Evolutionary conservation across 2,888 invertebrate genomes (phyloP), one percentile per base, ranked within the genome.

Genomic region (Nysson spinosus): DNA sequence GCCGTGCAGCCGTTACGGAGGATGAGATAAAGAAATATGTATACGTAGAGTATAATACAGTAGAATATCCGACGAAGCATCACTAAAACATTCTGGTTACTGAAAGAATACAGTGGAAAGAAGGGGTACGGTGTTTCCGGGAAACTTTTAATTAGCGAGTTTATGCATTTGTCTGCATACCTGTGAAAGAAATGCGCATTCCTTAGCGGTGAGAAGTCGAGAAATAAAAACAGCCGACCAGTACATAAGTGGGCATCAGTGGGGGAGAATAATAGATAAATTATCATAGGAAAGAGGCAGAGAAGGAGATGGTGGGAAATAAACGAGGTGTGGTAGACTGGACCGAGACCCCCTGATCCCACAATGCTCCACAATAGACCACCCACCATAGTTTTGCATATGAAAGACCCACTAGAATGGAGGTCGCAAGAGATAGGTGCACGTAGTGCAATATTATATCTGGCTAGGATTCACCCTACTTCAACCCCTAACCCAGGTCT

Each of bases 61-160:
- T 24, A 24, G 5, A 24, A 24, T 7, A 9, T 24, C 1, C 9
- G 1, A 1, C 1, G 14, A 34, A 34, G 9, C 14, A 5, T 1
- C n/a, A 11, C 30, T 9, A 30, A n/a, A n/a, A 4, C 4, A 4
- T 4, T 9, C 5, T 9, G 12, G 34, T 7, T 1, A 3, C 1
- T 6, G 34, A 9, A 28, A 3, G n/a, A 24, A 37, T 19, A 34
- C 24, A 39, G n/a, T 17, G 34, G 16, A 22, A 35, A 30, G 50
- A 11, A 12, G 12, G 51, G 14, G 58, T 32, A 22, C 17, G 61
- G 34, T 5, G 46, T 22, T 17, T 28, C 24, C 44, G 65, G 50
- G 76, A 77, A 83, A 83, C 78, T 85, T 83, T 84, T 83, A 83
- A 85, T 85, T 84, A 83, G 82, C 77, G 74, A 77, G 78, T 80